A percentile compares a stretch with the other conserved stretches of the same genome.
These are phyloP conservation scores for Toxotes chatareus DNA, from an alignment of 2,113 vertebrate species.

Conservation along the genomic window DNA sequence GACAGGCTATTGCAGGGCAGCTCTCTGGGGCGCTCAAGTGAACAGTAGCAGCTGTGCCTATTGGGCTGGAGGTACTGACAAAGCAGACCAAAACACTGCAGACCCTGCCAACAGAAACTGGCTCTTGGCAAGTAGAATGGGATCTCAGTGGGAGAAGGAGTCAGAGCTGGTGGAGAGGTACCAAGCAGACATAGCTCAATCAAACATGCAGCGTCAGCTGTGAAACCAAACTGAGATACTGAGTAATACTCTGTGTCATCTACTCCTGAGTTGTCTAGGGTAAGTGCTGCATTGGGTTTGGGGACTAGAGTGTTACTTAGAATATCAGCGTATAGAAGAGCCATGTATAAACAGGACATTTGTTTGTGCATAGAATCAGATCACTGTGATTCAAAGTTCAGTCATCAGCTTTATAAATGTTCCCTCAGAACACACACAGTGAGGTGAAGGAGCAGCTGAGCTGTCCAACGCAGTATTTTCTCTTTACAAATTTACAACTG, in stretches of 20 bases:
- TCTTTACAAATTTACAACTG: not conserved
- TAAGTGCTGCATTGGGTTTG: conserved; percentile 11
- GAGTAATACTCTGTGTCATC: conserved; percentile 1
- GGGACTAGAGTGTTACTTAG: not conserved
- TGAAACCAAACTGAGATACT: conserved; percentile 28
- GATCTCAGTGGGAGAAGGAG: conserved; percentile 17
- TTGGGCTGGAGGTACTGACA: not conserved
- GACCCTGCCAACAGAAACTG: conserved; percentile 2
- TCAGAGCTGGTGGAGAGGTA: conserved; percentile 24
- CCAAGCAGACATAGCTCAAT: conserved; percentile 7
- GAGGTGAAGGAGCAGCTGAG: not conserved
- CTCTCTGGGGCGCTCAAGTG: not conserved
- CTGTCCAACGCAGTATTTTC: not conserved
- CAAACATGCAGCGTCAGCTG: conserved; percentile 44
- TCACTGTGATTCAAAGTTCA: not conserved
- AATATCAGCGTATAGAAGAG: not conserved
- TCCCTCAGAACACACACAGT: not conserved
- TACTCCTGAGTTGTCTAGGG: conserved; percentile 1
- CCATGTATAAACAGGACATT: not conserved
- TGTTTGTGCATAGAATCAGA: not conserved
- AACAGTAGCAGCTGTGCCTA: not conserved
- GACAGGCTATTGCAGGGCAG: not conserved
- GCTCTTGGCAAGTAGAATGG: conserved; percentile 4
- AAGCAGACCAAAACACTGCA: conserved; percentile 34
- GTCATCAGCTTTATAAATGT: not conserved